These are phyloP conservation scores for Latheticus oryzae DNA, from an alignment of 2,888 invertebrate genomes.

Conservation along the genomic window DNA sequence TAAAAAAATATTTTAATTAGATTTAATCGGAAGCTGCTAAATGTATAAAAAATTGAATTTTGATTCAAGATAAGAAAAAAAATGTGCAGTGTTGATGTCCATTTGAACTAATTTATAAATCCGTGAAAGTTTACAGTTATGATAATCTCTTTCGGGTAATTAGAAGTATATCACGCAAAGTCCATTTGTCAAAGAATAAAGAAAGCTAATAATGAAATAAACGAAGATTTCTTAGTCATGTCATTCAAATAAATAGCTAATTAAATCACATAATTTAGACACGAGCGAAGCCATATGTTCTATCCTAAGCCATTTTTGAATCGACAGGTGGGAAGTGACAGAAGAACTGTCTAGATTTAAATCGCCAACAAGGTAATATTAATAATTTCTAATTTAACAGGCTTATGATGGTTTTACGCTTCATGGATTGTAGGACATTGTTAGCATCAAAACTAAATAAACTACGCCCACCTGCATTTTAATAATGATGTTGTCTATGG, in stretches of 20 bases:
- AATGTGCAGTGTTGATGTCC: no score
- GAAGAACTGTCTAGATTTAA: conserved; percentile 28
- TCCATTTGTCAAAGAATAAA: conserved; percentile 11
- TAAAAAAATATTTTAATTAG: no score
- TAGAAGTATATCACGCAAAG: no score
- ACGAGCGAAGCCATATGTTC: conserved; percentile 20
- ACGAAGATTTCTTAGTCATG: conserved; percentile 3
- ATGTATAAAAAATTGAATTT: no score
- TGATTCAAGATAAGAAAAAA: no score
- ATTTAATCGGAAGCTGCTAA: no score
- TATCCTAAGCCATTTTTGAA: conserved; percentile 15
- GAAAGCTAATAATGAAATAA: conserved; percentile 3
- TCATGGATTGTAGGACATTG: conserved; percentile 1
- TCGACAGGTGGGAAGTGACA: conserved; percentile 23
- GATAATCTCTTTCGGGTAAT: no score
- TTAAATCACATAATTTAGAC: conserved; percentile 26
- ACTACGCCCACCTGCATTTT: conserved; percentile 5
- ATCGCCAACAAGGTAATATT: conserved; percentile 19
- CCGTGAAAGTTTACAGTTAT: no score
- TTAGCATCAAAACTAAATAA: conserved; percentile 6
- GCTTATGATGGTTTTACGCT: conserved; percentile 8
- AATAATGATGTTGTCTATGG: no score
- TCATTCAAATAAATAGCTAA: conserved; percentile 17
- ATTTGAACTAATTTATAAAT: no score
- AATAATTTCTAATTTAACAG: conserved; percentile 15